Evolutionary conservation across 1,140 invertebrate species (phyloP).

Genomic region (Lamellibrachia luymesi): DNA sequence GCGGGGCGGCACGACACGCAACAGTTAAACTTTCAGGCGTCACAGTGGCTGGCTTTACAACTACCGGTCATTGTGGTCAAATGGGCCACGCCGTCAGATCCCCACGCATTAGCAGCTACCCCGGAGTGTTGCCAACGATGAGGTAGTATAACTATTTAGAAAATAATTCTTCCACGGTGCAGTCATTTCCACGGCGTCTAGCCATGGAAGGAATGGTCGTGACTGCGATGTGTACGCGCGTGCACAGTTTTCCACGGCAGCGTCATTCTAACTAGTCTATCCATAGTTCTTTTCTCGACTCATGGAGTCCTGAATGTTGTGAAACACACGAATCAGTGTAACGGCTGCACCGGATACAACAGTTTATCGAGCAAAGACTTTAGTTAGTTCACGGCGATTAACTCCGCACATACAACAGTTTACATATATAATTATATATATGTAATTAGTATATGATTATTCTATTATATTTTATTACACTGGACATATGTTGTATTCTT

Average conservation of each 20-base stretch:
- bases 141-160: background rate
- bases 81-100: no score
- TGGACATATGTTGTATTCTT: no score
- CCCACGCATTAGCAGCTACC: no score
- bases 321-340: background rate
- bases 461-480: no score
- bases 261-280: no score
- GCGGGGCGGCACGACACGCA: background rate
- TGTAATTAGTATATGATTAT: no score
- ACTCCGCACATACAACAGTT: no score
- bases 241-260: no score
- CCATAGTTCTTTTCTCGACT: background rate
- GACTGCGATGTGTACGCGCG: no score
- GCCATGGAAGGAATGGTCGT: no score
- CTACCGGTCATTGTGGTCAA: background rate
- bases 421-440: no score
- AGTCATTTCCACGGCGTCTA: background rate
- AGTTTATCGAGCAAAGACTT: background rate
- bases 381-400: background rate
- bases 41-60: background rate
- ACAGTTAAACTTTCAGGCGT: background rate
- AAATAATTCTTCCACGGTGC: background rate
- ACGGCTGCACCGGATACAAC: background rate
- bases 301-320: background rate
- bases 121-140: background rate